Conservation (phyloP, 2,797 vertebrate genomes). For the Falco peregrinus region DNA sequence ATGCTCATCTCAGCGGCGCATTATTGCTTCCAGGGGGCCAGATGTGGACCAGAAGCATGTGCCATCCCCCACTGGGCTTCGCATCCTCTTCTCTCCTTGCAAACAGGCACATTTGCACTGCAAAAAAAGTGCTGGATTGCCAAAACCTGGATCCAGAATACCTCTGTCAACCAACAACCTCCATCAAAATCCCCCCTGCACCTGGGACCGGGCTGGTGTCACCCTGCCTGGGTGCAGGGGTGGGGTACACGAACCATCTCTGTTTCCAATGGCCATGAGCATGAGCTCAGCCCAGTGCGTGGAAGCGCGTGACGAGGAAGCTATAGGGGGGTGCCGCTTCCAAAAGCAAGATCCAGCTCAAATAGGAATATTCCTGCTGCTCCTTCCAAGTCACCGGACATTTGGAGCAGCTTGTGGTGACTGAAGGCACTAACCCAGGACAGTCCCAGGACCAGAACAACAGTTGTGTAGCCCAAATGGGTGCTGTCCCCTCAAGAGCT, state of each 20-base stretch:
- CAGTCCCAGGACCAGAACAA: not conserved
- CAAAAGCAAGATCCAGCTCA: not conserved
- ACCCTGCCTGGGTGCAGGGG: not conserved
- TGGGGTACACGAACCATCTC: not conserved
- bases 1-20: rapidly evolving
- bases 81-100: not conserved
- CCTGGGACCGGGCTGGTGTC: not conserved
- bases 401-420: rapidly evolving
- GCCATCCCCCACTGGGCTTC: rapidly evolving
- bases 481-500: not conserved
- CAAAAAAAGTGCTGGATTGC: rapidly evolving
- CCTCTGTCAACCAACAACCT: rapidly evolving
- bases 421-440: not conserved
- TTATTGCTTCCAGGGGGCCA: not conserved
- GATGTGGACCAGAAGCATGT: not conserved
- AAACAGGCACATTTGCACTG: not conserved
- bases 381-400: not conserved
- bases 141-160: rapidly evolving
- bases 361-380: not conserved
- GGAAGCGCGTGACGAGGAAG: rapidly evolving
- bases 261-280: rapidly evolving
- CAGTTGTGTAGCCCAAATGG: not conserved
- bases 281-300: not conserved
- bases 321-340: not conserved
- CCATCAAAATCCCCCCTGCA: not conserved